These are phyloP conservation scores for Poecilia latipinna DNA, from an alignment of 2,113 vertebrate genomes.

Conservation along the genomic window DNA sequence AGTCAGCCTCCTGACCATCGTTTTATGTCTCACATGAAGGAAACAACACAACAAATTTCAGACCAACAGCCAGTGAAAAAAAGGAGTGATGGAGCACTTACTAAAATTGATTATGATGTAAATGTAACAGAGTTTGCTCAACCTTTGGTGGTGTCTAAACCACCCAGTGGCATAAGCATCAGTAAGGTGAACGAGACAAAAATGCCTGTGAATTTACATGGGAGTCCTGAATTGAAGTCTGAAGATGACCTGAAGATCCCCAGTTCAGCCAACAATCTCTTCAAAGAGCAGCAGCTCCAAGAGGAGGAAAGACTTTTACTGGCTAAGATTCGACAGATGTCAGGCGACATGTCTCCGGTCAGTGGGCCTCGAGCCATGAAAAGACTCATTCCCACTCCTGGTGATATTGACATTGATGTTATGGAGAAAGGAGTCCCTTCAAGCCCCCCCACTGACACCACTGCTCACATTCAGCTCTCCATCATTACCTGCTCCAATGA, in stretches of 20 bases:
- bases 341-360: constrained; percentile 41
- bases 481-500: neutral
- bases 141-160: constrained; percentile 49
- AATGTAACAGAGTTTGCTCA: constrained; percentile 33
- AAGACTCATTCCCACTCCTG: constrained; percentile 56
- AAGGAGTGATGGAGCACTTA: constrained; percentile 9
- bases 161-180: neutral
- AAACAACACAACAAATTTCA: constrained; percentile 7
- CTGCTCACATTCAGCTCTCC: constrained; percentile 5
- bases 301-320: constrained; percentile 74
- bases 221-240: constrained; percentile 12
- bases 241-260: neutral
- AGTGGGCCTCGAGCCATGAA: constrained; percentile 59
- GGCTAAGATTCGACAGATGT: constrained; percentile 70
- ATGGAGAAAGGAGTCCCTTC: constrained; percentile 10
- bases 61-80: constrained; percentile 12
- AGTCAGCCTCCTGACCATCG: neutral
- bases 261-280: neutral
- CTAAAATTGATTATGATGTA: constrained; percentile 7
- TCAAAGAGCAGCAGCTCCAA: constrained; percentile 50
- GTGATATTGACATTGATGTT: constrained; percentile 52
- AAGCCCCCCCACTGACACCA: neutral
- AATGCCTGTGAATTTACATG: neutral
- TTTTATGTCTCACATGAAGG: constrained; percentile 48
- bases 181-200: constrained; percentile 6